Evolutionary conservation across 2,888 invertebrate species (phyloP).

Genomic region (Lepidocyrtinus sp.): DNA sequence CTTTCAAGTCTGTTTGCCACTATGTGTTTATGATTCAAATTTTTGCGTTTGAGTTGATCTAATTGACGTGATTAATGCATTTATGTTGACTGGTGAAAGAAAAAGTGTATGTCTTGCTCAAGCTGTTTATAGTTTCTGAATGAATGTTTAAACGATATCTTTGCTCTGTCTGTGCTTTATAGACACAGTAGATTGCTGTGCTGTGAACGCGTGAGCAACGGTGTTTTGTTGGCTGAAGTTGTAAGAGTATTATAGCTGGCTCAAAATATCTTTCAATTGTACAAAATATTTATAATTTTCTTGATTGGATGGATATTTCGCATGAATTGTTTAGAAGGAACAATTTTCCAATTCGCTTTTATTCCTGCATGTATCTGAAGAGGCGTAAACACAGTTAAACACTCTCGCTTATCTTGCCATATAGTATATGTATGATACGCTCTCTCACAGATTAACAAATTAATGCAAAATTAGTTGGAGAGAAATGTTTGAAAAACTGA

Average conservation of each 20-base stretch:
- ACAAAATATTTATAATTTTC: not conserved
- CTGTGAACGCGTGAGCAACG: not conserved
- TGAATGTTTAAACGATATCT: constrained; percentile 1
- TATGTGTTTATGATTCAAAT: not conserved
- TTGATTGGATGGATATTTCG: constrained; percentile 3
- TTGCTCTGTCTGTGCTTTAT: not conserved
- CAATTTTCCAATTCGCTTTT: no score
- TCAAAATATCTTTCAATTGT: constrained; percentile 4
- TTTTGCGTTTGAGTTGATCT: constrained; percentile 6
- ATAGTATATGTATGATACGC: no score
- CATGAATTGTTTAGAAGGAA: not conserved
- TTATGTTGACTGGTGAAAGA: not conserved
- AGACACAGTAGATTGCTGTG: not conserved
- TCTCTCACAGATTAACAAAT: no score
- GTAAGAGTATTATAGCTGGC: not conserved
- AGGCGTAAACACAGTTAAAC: no score
- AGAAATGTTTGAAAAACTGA: no score
- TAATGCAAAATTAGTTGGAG: no score
- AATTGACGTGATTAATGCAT: constrained; percentile 13
- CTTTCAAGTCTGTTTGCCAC: not conserved
- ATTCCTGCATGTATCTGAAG: no score
- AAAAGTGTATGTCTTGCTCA: not conserved
- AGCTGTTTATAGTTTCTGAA: not conserved
- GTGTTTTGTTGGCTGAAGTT: constrained; percentile 11
- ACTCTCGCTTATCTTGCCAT: no score